Conservation (phyloP, 2,888 invertebrate species). For the Lutraria lutraria region DNA sequence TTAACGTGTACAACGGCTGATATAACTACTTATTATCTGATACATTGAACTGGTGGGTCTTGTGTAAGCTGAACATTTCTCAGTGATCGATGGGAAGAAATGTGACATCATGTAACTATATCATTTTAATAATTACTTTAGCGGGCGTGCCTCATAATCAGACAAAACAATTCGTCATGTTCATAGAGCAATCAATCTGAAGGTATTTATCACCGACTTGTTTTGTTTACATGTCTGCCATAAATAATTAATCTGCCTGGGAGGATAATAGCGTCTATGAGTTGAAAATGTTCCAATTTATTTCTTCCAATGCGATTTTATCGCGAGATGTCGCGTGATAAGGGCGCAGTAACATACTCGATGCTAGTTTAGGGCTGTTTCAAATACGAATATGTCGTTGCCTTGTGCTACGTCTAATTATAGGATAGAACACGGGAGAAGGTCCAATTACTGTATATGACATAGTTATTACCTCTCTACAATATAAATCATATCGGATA, state of each 20-base stretch:
- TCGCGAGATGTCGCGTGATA: conserved; percentile 36
- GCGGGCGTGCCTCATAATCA: neutral
- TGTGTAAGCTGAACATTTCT: too few species aligned
- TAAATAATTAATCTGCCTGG: conserved; percentile 27
- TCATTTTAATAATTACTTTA: neutral
- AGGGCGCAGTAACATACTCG: neutral
- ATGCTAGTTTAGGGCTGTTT: neutral
- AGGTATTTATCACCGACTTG: neutral
- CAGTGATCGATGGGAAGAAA: neutral
- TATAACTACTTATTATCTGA: too few species aligned
- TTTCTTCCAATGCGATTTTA: conserved; percentile 24
- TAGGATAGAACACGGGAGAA: too few species aligned
- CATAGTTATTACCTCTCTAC: too few species aligned
- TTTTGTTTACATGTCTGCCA: conserved; percentile 3
- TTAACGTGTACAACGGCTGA: too few species aligned
- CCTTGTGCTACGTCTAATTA: neutral
- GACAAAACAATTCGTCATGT: neutral
- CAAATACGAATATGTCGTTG: conserved; percentile 1
- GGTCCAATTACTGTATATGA: too few species aligned
- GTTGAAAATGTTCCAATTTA: conserved; percentile 28
- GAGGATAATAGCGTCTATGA: conserved; percentile 28
- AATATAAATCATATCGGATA: too few species aligned
- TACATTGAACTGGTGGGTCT: too few species aligned
- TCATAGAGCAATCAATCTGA: neutral
- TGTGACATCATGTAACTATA: neutral